phyloP scores from a whole-genome alignment of 2,113 vertebrate species.

The Oceanodroma tethys region DNA sequence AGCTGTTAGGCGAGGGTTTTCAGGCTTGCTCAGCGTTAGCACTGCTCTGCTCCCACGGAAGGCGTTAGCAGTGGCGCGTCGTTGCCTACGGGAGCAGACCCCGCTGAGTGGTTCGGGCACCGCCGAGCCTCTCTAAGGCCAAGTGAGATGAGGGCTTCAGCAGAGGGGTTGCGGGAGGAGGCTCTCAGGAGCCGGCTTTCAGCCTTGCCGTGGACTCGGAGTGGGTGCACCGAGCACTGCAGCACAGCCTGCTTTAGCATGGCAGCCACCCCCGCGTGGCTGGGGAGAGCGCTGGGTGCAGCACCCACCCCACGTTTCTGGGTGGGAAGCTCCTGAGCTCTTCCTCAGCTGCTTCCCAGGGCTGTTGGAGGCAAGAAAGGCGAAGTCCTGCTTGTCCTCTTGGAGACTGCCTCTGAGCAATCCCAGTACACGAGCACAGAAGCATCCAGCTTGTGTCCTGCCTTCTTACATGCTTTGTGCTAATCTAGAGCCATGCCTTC shows the following conservation, averaged over 20 bases:
- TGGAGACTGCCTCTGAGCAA: not conserved
- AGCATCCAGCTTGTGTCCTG: not conserved
- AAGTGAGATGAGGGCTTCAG: not conserved
- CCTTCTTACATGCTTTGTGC: no score
- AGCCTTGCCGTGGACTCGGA: accelerated
- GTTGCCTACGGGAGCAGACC: accelerated
- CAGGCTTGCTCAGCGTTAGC: accelerated
- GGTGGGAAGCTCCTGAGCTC: not conserved
- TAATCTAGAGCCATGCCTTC: not conserved
- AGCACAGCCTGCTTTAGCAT: not conserved
- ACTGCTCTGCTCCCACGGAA: not conserved
- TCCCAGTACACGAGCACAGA: accelerated
- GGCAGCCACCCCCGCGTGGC: accelerated
- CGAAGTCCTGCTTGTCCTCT: not conserved
- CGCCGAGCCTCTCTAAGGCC: not conserved
- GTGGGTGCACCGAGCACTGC: accelerated
- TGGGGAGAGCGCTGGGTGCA: not conserved
- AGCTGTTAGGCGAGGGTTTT: not conserved
- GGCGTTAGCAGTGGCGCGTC: accelerated
- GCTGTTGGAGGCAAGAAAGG: not conserved
- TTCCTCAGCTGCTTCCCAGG: not conserved
- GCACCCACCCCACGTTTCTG: accelerated
- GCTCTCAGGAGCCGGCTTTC: not conserved
- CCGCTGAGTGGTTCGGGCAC: accelerated
- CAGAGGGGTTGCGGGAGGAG: not conserved